Base-by-base conservation (phyloP, 2,797 vertebrate genomes). In the Karalla daura region DNA sequence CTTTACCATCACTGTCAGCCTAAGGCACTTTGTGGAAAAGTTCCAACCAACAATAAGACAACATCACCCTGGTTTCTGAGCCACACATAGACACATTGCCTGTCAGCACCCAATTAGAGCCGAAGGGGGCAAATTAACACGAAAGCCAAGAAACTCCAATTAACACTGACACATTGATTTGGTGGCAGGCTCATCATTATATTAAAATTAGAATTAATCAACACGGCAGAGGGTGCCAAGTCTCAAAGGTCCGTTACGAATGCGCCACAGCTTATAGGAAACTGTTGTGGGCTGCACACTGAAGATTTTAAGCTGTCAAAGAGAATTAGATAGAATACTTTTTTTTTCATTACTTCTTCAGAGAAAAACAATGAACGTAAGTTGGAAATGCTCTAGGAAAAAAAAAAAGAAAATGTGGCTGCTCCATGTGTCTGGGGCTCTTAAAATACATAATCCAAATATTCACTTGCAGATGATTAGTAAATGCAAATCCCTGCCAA, bases 161-260 rank as follows among this genome's bases (percentile, higher is more conserved):
- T 91, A 92, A 90, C 84, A 90, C 80, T 71, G 72, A 80, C 83
- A 83, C 66, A 81, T 76, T 88, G 88, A 88, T 91, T 90, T 66
- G 80, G 70, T 86, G 83, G 81, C 76, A 70, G 74, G 77, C 82
- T 81, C 78, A 72, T 80, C 69, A 81, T 80, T 86, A 86, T 86
- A 78, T 84, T 90, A 89, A 90, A 86, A 85, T 88, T 82, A 86
- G 76, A 89, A 89, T 91, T 86, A 90, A 91, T 93, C 86, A 92
- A 86, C 88, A 64, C 56, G 1, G 68, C 47, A 43, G 45, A 73
- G 64, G 74, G 67, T 82, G 84, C 74, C 66, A 76, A 85, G 78
- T 75, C 28, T 30, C 39, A 25, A 83, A 83, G 78, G 71, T 79
- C 69, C 76, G 40, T 44, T 67, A 74, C 44, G 68, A 55, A 63